A percentile compares a stretch with the other conserved stretches of the same genome.
These are phyloP conservation scores for Drosophila tropicalis DNA, from an alignment of 1,140 invertebrate species.

Conservation along the genomic window DNA sequence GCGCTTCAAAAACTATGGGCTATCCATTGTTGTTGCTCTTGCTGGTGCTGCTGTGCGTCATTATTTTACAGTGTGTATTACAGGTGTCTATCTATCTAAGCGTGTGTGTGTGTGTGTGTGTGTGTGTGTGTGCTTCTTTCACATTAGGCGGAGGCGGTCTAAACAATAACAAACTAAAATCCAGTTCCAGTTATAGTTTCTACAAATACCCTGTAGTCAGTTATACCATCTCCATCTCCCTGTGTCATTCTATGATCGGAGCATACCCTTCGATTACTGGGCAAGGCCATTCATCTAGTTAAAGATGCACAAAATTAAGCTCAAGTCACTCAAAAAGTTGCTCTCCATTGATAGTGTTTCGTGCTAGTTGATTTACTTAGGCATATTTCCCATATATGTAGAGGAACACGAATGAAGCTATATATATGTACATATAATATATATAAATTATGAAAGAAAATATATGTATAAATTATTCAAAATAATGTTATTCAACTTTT, in stretches of 20 bases:
- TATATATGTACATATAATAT: not conserved
- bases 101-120: not conserved
- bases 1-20: constrained; percentile 54
- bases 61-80: constrained; percentile 39
- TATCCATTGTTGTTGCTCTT: constrained; percentile 36
- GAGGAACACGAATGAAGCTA: not conserved
- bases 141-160: constrained; percentile 5
- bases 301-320: not conserved
- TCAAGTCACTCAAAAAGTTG: not conserved
- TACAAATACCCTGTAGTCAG: not conserved
- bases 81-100: too few species aligned
- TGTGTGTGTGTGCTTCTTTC: constrained; percentile 42
- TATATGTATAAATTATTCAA: not conserved
- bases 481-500: not conserved
- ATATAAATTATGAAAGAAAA: constrained; percentile 5
- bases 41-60: constrained; percentile 25
- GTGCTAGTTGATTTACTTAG: constrained; percentile 46
- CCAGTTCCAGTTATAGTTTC: constrained; percentile 36
- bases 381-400: constrained; percentile 1
- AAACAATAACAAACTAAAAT: too few species aligned
- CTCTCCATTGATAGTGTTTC: constrained; percentile 28
- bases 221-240: not conserved
- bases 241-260: not conserved
- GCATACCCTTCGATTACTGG: not conserved
- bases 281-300: not conserved